These are phyloP conservation scores for Seira ritae DNA, from an alignment of 2,888 invertebrate genomes.

Conservation along the genomic window DNA sequence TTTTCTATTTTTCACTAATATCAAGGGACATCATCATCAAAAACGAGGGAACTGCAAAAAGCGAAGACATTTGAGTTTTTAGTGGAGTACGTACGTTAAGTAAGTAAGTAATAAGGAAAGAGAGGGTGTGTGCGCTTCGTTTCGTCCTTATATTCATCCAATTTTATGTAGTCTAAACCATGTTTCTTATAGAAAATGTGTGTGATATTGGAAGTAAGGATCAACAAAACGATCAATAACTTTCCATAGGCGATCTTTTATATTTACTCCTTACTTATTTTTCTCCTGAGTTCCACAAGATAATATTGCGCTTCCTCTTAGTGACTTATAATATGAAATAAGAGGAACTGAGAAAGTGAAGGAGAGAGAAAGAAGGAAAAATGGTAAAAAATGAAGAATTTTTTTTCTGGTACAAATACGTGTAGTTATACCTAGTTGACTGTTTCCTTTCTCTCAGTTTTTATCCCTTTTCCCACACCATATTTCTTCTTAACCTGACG, in stretches of 20 bases:
- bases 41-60: not conserved
- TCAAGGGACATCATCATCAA: conserved; percentile 62
- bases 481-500: conserved; percentile 40
- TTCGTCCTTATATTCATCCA: conserved; percentile 25
- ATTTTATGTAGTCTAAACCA: conserved; percentile 19
- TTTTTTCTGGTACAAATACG: too few species aligned
- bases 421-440: conserved; percentile 20
- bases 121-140: conserved; percentile 34
- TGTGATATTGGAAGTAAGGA: too few species aligned
- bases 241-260: conserved; percentile 59
- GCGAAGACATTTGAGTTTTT: too few species aligned
- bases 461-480: not conserved
- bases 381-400: too few species aligned
- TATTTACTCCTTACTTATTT: too few species aligned
- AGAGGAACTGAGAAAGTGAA: conserved; percentile 10
- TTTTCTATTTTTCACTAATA: conserved; percentile 61
- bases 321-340: too few species aligned
- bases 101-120: conserved; percentile 14
- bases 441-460: not conserved
- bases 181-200: too few species aligned
- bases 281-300: too few species aligned
- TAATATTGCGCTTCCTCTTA: too few species aligned
- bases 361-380: conserved; percentile 11
- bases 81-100: too few species aligned
- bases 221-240: conserved; percentile 61